Evolutionary conservation across 1,140 invertebrate species (phyloP).

Genomic region (Eumeta japonica): DNA sequence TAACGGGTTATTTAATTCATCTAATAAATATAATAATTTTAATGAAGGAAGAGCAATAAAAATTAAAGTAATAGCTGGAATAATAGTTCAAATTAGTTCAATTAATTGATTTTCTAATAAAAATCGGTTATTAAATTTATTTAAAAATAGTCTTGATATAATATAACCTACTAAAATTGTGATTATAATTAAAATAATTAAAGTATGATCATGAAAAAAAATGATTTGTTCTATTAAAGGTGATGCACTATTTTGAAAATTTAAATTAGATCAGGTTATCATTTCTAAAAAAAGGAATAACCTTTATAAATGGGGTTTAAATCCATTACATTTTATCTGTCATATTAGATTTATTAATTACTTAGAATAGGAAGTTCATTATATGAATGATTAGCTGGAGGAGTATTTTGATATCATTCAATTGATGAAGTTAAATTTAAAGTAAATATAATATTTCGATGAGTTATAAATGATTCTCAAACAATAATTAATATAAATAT

Average conservation of each 20-base stretch:
- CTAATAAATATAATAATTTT: conserved; percentile 62
- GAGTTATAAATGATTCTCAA: conserved; percentile 40
- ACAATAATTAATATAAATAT: conserved; percentile 60
- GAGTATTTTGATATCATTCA: conserved; percentile 61
- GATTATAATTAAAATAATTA: conserved; percentile 59
- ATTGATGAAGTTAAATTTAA: conserved; percentile 53
- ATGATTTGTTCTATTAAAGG: conserved; percentile 62
- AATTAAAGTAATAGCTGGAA: conserved; percentile 62
- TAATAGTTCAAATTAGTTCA: conserved; percentile 66
- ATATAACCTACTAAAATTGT: conserved; percentile 62
- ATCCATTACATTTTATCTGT: conserved; percentile 63
- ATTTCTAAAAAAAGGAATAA: conserved; percentile 56
- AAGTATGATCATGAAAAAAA: conserved; percentile 62
- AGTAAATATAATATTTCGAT: conserved; percentile 43
- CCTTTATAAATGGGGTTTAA: conserved; percentile 64
- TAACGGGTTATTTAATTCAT: conserved; percentile 58
- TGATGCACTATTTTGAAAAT: conserved; percentile 58
- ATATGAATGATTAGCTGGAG: conserved; percentile 59
- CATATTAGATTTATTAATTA: conserved; percentile 62
- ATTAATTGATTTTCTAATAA: conserved; percentile 57
- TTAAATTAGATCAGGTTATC: conserved; percentile 55
- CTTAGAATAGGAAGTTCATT: conserved; percentile 57
- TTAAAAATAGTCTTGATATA: conserved; percentile 54
- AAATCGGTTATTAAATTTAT: conserved; percentile 52
- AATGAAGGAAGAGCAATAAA: conserved; percentile 64